Evolutionary conservation across 2,113 vertebrate species (phyloP).

Genomic region (Danio rerio): GRCz12tu NC_133193.1:9327001-9327500

Average conservation of each 20-base stretch:
- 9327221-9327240: conserved; percentile 43
- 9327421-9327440: conserved; percentile 48
- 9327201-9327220: conserved; percentile 34
- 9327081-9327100: conserved; percentile 43
- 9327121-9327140: conserved; percentile 25
- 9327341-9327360: conserved; percentile 29
- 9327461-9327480: conserved; percentile 34
- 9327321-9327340: conserved; percentile 21
- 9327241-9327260: conserved; percentile 13
- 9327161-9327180: conserved; percentile 42
- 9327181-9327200: conserved; percentile 38
- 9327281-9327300: neutral
- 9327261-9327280: neutral
- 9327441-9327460: conserved; percentile 34
- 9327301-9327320: conserved; percentile 14
- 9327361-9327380: conserved; percentile 8
- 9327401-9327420: conserved; percentile 36
- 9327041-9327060: neutral
- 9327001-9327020: conserved; percentile 36
- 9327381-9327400: conserved; percentile 42
- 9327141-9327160: conserved; percentile 41
- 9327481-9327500: neutral
- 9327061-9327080: conserved; percentile 5
- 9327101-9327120: conserved; percentile 41
- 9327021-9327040: conserved; percentile 8